A percentile compares a stretch with the other conserved stretches of the same genome.
phyloP scores from a whole-genome alignment of 2,888 invertebrate species.

The Himalopsyche japonica region DNA sequence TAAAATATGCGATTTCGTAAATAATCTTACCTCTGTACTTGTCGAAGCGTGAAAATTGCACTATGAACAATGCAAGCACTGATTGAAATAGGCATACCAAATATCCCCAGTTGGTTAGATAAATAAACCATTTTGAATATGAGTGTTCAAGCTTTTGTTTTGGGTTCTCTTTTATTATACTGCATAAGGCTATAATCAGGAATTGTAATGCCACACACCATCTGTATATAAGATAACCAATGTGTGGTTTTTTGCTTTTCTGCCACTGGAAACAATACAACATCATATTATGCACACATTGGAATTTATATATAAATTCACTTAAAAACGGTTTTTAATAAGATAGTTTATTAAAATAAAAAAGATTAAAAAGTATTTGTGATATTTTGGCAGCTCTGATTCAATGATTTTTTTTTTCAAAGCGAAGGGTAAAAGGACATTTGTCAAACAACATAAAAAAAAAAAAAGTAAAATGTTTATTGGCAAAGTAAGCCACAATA shows the following conservation, averaged over 20 bases:
- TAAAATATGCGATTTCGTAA: too few relatives aligned
- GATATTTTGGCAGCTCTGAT: too few relatives aligned
- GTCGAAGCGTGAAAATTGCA: slow-evolving; percentile 50
- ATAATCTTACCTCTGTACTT: slow-evolving; percentile 23
- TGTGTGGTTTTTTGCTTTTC: slow-evolving; percentile 52
- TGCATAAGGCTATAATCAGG: slow-evolving; percentile 52
- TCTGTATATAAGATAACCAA: slow-evolving; percentile 60
- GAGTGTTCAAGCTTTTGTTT: slow-evolving; percentile 43
- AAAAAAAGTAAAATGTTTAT: too few relatives aligned
- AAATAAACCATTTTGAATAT: slow-evolving; percentile 69
- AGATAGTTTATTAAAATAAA: too few relatives aligned
- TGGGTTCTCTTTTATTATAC: slow-evolving; percentile 48
- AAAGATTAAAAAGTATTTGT: too few relatives aligned
- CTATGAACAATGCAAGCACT: slow-evolving; percentile 57
- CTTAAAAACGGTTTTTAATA: too few relatives aligned
- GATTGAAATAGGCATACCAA: slow-evolving; percentile 63
- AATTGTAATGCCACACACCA: slow-evolving; percentile 61
- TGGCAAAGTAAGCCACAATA: too few relatives aligned
- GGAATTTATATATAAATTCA: too few relatives aligned
- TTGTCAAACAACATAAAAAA: too few relatives aligned
- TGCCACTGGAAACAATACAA: slow-evolving; percentile 61
- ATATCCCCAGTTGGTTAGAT: slow-evolving; percentile 75
- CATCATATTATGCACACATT: neutral
- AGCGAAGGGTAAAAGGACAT: too few relatives aligned
- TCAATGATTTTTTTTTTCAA: too few relatives aligned